A percentile compares a stretch with the other conserved stretches of the same genome.
Evolutionary conservation across 2,888 invertebrate species (phyloP).

Genomic region (Brachycybe producta): DNA sequence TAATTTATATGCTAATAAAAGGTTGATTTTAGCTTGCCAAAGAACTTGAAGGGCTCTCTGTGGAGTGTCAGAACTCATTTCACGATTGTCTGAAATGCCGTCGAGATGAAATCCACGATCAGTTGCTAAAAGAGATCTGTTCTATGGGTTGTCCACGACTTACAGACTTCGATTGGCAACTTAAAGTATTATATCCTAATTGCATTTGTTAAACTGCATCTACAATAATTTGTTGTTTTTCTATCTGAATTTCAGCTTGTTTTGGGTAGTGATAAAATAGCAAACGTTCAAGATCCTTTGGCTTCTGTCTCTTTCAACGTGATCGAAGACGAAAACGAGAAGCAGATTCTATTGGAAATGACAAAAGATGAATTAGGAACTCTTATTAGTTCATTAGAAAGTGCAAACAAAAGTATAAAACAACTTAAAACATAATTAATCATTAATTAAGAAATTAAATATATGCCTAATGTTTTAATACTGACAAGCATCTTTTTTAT

Average conservation of each 20-base stretch:
- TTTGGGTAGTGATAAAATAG: slow-evolving; percentile 31
- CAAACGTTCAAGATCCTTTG: slow-evolving; percentile 28
- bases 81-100: slow-evolving; percentile 26
- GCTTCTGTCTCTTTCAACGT: slow-evolving; percentile 26
- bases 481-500: no score
- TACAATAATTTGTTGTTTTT: neutral
- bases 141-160: slow-evolving; percentile 27
- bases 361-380: slow-evolving; percentile 27
- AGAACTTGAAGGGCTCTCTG: slow-evolving; percentile 22
- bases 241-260: slow-evolving; percentile 19
- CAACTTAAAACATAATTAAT: neutral
- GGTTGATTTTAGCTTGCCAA: neutral
- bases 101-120: slow-evolving; percentile 25
- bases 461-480: no score
- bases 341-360: slow-evolving; percentile 28
- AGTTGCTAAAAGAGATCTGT: slow-evolving; percentile 26
- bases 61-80: slow-evolving; percentile 25
- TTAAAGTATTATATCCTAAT: slow-evolving; percentile 26
- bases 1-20: neutral
- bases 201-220: neutral
- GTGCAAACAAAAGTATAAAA: slow-evolving; percentile 6
- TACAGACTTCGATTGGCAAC: slow-evolving; percentile 32
- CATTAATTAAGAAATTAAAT: neutral
- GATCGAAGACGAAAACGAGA: slow-evolving; percentile 22
- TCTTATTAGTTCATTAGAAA: slow-evolving; percentile 10